Evolutionary conservation across 2,797 vertebrate genomes (phyloP).

Genomic region (Ispidina picta): DNA sequence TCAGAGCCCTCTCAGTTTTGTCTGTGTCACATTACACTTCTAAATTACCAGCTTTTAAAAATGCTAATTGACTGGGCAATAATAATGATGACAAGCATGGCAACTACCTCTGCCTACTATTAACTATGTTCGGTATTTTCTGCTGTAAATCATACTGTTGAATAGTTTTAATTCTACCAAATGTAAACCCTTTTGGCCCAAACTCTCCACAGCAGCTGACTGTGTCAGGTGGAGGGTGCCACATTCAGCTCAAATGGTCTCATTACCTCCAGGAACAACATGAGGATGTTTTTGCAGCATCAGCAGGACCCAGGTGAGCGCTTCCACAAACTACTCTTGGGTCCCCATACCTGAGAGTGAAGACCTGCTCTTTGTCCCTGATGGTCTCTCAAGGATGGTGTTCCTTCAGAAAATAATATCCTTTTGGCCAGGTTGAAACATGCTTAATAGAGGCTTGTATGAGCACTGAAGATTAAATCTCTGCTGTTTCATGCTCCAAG

Average conservation of each 20-base stretch:
- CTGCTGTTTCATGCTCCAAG: not conserved
- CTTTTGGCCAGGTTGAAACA: not conserved
- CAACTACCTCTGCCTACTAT: not conserved
- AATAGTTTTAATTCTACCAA: not conserved
- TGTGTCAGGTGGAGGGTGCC: not conserved
- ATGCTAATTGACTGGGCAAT: not conserved
- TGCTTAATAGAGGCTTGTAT: not conserved
- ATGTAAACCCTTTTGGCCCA: not conserved
- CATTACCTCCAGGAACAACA: not conserved
- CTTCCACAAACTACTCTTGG: not conserved
- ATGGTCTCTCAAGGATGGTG: not conserved
- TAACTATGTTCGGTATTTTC: not conserved
- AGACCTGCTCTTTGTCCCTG: not conserved
- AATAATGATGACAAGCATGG: not conserved
- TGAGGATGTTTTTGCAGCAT: not conserved
- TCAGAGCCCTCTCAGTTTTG: not conserved
- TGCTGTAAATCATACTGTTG: not conserved
- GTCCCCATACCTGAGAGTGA: not conserved
- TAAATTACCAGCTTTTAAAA: not conserved
- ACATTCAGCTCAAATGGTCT: not conserved
- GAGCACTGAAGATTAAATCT: not conserved
- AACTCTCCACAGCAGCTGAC: not conserved
- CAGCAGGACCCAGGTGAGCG: not conserved
- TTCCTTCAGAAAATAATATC: not conserved
- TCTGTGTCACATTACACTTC: not conserved